A percentile compares a stretch with the other conserved stretches of the same genome.
Evolutionary conservation across 2,797 vertebrate genomes (phyloP).

Genomic region (Amblyraja radiata): DNA sequence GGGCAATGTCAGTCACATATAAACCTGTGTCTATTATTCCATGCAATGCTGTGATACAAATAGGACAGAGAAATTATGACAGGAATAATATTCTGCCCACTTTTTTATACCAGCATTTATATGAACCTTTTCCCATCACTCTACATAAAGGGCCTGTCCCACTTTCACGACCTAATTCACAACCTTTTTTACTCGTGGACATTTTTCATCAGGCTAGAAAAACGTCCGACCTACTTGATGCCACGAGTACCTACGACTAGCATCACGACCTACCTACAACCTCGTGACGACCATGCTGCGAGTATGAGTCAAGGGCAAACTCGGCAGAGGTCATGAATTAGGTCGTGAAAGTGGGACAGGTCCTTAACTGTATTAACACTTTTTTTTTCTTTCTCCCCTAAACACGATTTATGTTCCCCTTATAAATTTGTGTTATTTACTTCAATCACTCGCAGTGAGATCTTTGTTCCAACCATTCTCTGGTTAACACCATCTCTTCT

Average conservation of each 20-base stretch:
- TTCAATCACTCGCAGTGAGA: background rate
- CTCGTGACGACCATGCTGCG: too few species aligned
- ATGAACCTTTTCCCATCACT: background rate
- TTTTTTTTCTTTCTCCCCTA: background rate
- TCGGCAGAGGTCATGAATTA: too few species aligned
- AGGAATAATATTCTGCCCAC: background rate
- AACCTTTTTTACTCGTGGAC: too few species aligned
- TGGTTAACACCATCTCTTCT: background rate
- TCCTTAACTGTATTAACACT: too few species aligned
- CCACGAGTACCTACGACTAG: too few species aligned
- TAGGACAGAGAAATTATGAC: background rate
- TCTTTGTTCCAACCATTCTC: background rate
- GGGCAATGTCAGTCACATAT: background rate
- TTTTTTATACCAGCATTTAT: background rate
- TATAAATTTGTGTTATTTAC: background rate
- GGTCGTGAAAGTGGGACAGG: too few species aligned
- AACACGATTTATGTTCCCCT: background rate
- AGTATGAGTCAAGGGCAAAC: too few species aligned
- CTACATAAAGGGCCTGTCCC: background rate
- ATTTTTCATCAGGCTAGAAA: too few species aligned
- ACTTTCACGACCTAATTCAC: too few species aligned
- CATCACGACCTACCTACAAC: too few species aligned
- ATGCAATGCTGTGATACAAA: background rate
- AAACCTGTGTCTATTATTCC: too few species aligned
- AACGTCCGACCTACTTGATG: too few species aligned